Percentiles rank a stretch among this genome's conserved stretches.
Conservation (phyloP, 2,113 vertebrate species). For the Chauna torquata region DNA sequence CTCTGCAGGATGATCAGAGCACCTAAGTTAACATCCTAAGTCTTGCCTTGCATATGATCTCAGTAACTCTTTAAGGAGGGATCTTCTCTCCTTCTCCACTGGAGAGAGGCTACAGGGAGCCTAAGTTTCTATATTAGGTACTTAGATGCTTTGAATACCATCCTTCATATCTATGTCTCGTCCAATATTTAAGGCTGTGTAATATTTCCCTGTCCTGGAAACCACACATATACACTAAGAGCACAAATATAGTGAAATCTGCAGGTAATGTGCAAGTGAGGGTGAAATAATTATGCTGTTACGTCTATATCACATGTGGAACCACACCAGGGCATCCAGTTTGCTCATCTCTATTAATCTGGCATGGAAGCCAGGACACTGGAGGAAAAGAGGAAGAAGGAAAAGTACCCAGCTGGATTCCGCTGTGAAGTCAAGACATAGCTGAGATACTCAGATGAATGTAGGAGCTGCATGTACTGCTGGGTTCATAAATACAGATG, state of each 20-base stretch:
- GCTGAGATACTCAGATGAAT: neutral
- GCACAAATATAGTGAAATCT: neutral
- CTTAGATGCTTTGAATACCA: neutral
- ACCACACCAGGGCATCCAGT: neutral
- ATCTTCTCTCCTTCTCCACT: neutral
- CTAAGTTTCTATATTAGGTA: neutral
- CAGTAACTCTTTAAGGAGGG: neutral
- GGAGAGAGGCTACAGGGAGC: neutral
- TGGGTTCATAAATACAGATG: neutral
- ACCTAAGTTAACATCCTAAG: neutral
- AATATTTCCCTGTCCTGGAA: neutral
- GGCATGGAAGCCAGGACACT: neutral
- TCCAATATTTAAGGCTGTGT: neutral
- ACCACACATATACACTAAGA: neutral
- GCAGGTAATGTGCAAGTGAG: neutral
- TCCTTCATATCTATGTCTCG: neutral
- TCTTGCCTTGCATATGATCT: neutral
- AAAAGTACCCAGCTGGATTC: neutral
- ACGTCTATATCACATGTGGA: neutral
- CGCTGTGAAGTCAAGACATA: neutral
- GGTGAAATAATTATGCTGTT: neutral
- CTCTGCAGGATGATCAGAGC: neutral
- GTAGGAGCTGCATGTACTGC: neutral
- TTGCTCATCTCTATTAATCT: neutral
- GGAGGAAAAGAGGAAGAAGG: neutral